Percentiles rank a stretch among this genome's conserved stretches.
These are phyloP conservation scores for Sterrhoptilus dennistouni DNA, from an alignment of 2,113 vertebrate species.

Conservation along the genomic window DNA sequence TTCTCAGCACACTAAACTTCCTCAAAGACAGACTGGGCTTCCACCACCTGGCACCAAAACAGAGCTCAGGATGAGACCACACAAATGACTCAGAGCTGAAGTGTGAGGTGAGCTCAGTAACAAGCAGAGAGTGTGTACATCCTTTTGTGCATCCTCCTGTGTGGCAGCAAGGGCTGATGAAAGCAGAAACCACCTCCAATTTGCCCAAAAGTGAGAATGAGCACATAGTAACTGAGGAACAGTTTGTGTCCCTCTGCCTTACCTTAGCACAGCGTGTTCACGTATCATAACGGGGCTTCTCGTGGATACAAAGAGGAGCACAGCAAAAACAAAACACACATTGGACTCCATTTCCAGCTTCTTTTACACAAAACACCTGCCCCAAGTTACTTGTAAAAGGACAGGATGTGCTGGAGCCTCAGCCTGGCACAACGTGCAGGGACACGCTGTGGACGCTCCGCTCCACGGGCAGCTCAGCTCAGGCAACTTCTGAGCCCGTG, in stretches of 20 bases:
- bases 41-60: fast-evolving
- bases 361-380: background rate
- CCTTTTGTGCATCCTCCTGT: background rate
- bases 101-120: background rate
- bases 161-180: fast-evolving
- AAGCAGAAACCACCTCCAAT: background rate
- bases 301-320: background rate
- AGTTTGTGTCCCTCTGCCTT: background rate
- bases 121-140: fast-evolving
- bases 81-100: background rate
- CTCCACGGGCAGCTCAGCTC: background rate
- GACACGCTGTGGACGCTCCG: fast-evolving
- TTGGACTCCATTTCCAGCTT: background rate
- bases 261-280: background rate
- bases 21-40: background rate
- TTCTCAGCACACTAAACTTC: background rate
- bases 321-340: background rate
- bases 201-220: background rate
- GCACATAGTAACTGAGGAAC: background rate
- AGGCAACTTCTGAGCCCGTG: background rate
- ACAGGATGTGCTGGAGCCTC: background rate
- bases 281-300: background rate
- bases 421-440: background rate
- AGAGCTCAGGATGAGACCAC: background rate
- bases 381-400: background rate